Evolutionary conservation across 2,888 invertebrate species (phyloP), one percentile per base, ranked within the genome.

Genomic region (Augiades crinisus): DNA sequence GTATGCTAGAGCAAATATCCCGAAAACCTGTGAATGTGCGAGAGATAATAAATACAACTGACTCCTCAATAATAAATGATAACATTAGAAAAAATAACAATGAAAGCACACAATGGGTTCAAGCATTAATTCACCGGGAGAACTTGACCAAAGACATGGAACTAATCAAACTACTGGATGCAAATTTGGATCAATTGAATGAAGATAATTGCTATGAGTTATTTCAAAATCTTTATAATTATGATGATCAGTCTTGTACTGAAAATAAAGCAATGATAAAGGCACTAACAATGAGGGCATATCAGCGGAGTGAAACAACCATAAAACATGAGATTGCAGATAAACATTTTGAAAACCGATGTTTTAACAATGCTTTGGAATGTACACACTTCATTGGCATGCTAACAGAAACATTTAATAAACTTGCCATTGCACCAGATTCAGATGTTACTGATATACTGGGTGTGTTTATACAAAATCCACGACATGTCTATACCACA

Each of bases 321-420:
- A 61, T 59, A 1, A 84, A 81, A 61, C 61, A 73, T 56, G 62
- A 67, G 41, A 70, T 86, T 36, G 57, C 85, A 5, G 67, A 73
- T 34, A 65, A 72, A 21, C 74, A 73, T 49, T 88, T 82, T 56
- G 61, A 24, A 24, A 61, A 75, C 19, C 74, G 74, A 17, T 62
- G 59, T 37, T 78, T 86, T 7, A 60, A 62, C 51, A 65, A 82
- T 57, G 62, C 64, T 56, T 60, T 62, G 27, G 64, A 72, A 58
- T 65, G 63, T 40, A 36, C 57, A 45, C 70, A 78, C 19, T 83
- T 81, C 53, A 60, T 59, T 8, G 61, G 55, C 16, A 68, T 63
- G 57, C 58, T 77, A 46, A 84, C 67, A 45, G 74, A 80, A 65
- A 74, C 72, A 62, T 89, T 88, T 43, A 89, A 89, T 58, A 87